Percentiles rank a stretch among this genome's conserved stretches.
phyloP scores from a whole-genome alignment of 2,113 vertebrate species.

The Scopus umbretta region DNA sequence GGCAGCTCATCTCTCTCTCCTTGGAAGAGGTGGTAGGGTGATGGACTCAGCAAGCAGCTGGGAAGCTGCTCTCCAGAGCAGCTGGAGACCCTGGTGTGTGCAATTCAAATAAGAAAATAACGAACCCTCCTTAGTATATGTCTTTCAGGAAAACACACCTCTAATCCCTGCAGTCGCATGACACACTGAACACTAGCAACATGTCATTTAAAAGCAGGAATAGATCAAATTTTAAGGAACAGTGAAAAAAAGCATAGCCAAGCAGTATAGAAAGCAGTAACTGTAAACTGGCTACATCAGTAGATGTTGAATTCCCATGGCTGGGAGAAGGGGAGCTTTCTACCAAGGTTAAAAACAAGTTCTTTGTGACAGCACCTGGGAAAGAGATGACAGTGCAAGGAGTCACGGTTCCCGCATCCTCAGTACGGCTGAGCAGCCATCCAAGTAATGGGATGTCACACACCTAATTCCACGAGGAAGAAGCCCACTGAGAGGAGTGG shows the following conservation, averaged over 20 bases:
- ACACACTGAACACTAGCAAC: not conserved
- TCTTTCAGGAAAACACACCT: not conserved
- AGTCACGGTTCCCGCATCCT: fast-evolving
- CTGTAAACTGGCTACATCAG: not conserved
- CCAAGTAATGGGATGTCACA: fast-evolving
- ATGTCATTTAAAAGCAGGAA: not conserved
- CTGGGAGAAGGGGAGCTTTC: not conserved
- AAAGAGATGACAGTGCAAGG: not conserved
- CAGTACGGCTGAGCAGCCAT: not conserved
- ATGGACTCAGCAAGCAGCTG: not conserved
- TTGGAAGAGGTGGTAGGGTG: not conserved
- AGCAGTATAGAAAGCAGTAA: not conserved
- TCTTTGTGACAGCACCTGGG: not conserved
- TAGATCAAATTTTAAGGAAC: not conserved
- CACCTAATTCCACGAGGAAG: not conserved
- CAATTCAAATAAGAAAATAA: not conserved
- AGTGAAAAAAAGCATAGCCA: not conserved
- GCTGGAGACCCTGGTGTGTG: not conserved
- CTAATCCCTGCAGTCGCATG: not conserved
- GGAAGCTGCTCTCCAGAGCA: not conserved
- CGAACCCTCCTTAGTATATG: fast-evolving
- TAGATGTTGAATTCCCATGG: not conserved
- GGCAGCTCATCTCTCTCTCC: not conserved
- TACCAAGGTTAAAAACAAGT: not conserved
- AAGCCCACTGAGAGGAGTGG: not conserved